Evolutionary conservation across 2,797 vertebrate genomes (phyloP).

Genomic region (Sebastes dallii): DNA sequence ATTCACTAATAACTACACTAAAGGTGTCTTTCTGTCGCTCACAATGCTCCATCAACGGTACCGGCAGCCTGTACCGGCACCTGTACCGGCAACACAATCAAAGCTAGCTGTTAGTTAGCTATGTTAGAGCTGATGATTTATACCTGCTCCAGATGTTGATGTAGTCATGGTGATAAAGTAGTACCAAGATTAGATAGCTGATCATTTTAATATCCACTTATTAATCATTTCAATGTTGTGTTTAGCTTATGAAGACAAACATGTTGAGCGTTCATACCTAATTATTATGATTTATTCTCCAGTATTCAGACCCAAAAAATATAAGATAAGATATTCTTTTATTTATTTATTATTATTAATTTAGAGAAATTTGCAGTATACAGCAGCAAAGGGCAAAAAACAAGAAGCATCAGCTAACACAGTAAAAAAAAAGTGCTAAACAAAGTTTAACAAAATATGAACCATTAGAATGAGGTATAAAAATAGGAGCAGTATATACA

Average conservation of each 20-base stretch:
- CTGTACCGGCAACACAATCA: not conserved
- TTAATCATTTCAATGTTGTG: not conserved
- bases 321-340: too few relatives aligned
- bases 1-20: not conserved
- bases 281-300: not conserved
- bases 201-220: not conserved
- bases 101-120: not conserved
- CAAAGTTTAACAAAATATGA: too few relatives aligned
- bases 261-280: not conserved
- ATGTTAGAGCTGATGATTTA: not conserved
- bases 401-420: too few relatives aligned
- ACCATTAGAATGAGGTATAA: too few relatives aligned
- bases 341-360: too few relatives aligned
- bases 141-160: not conserved
- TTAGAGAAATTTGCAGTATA: too few relatives aligned
- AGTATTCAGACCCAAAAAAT: not conserved
- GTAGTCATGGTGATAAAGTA: not conserved
- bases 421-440: too few relatives aligned
- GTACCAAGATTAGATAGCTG: not conserved
- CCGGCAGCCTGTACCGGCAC: not conserved
- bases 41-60: accelerated
- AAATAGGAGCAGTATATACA: too few relatives aligned
- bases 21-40: not conserved
- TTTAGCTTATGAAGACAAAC: not conserved
- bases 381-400: too few relatives aligned